Conservation (phyloP, 1,140 invertebrate species). For the Popillia japonica region DNA sequence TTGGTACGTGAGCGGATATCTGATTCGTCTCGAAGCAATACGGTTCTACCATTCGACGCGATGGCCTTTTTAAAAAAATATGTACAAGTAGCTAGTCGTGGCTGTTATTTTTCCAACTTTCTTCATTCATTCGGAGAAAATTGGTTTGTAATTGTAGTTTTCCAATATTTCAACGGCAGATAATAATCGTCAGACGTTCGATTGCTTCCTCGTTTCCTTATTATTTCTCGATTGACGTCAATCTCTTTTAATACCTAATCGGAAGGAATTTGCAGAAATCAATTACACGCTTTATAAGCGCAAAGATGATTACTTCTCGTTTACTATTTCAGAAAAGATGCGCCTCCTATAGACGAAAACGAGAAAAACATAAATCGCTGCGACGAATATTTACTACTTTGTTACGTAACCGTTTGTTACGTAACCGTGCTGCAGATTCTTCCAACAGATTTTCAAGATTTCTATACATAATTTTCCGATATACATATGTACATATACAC, state of each 20-base stretch:
- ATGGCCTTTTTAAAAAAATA: neutral
- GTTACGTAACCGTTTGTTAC: no score
- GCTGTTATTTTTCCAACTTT: neutral
- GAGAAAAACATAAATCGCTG: neutral
- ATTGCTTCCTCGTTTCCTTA: neutral
- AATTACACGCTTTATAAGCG: neutral
- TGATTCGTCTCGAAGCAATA: neutral
- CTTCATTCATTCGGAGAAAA: neutral
- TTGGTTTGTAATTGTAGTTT: slow-evolving; percentile 14
- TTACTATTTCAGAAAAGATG: neutral
- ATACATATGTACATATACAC: no score
- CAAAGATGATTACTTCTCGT: neutral
- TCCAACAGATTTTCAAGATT: no score
- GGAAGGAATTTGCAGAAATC: neutral
- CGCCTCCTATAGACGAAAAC: neutral
- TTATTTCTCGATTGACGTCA: neutral
- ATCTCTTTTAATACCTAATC: neutral
- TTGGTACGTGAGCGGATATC: slow-evolving; percentile 27
- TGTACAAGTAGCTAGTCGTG: neutral
- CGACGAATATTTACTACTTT: neutral
- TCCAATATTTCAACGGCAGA: neutral
- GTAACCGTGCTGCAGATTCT: no score
- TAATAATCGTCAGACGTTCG: neutral
- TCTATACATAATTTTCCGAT: no score
- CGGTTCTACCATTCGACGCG: neutral